Conservation (phyloP, 37 sponge, comb jelly and placozoan species). For the Amphimedon queenslandica region DNA sequence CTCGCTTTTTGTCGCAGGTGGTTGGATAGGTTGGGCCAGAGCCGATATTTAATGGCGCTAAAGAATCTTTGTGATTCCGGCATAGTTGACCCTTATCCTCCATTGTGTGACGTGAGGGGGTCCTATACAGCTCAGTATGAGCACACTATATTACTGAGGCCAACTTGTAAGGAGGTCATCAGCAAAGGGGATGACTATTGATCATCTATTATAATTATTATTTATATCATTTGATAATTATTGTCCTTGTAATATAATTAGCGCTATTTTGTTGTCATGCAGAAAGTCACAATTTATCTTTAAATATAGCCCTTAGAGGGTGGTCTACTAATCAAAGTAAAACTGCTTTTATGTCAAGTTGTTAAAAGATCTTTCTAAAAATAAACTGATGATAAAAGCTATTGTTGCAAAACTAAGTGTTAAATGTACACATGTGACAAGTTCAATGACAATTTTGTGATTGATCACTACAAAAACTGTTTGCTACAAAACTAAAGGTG, state of each 20-base stretch:
- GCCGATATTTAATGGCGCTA: slow-evolving; percentile 92
- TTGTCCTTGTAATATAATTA: not conserved
- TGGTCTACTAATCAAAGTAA: no score
- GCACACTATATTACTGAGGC: slow-evolving; percentile 92
- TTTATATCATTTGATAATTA: not conserved
- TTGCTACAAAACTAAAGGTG: no score
- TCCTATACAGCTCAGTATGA: slow-evolving; percentile 98
- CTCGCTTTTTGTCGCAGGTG: slow-evolving; percentile 96
- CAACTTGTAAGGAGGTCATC: slow-evolving; percentile 96
- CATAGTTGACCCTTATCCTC: slow-evolving; percentile 92
- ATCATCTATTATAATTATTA: not conserved
- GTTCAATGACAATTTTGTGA: no score
- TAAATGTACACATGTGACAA: no score
- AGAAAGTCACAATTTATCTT: no score
- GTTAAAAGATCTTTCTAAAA: no score
- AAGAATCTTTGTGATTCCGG: slow-evolving; percentile 91
- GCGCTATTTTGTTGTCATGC: no score
- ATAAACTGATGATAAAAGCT: no score
- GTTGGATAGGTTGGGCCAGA: slow-evolving; percentile 92
- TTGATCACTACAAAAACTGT: no score
- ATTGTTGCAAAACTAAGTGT: no score
- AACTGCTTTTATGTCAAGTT: no score
- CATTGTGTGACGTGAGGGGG: slow-evolving; percentile 92
- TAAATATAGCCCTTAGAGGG: no score
- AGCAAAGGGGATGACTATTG: slow-evolving; percentile 92